Evolutionary conservation across 1,140 invertebrate genomes (phyloP).

Genomic region (Hesperophylax magnus): DNA sequence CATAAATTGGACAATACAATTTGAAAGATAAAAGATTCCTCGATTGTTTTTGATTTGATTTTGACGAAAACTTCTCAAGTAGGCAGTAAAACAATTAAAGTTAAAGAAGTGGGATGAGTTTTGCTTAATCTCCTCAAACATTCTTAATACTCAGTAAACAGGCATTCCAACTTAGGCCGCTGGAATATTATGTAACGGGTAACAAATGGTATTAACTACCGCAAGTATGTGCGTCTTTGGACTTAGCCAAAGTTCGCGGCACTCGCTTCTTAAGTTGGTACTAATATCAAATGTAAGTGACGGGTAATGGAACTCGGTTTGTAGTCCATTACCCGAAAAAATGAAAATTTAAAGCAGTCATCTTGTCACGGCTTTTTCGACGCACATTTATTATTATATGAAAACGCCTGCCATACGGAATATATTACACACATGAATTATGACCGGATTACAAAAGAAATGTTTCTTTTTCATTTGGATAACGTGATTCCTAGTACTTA

Average conservation of each 20-base stretch:
- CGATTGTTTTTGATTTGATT: too few species aligned
- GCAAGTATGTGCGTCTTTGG: neutral
- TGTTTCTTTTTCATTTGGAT: slow-evolving; percentile 18
- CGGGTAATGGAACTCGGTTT: slow-evolving; percentile 32
- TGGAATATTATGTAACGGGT: neutral
- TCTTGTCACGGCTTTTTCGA: slow-evolving; percentile 35
- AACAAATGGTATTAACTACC: slow-evolving; percentile 15
- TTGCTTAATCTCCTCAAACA: too few species aligned
- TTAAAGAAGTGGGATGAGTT: too few species aligned
- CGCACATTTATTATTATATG: slow-evolving; percentile 1
- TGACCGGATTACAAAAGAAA: slow-evolving; percentile 17
- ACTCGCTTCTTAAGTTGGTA: neutral
- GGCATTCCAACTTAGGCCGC: neutral
- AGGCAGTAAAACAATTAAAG: too few species aligned
- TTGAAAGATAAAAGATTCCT: too few species aligned
- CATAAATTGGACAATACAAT: too few species aligned
- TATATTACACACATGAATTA: slow-evolving; percentile 21
- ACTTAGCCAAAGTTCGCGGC: slow-evolving; percentile 2
- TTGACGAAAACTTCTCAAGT: too few species aligned
- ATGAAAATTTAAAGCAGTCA: slow-evolving; percentile 23
- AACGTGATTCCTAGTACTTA: neutral
- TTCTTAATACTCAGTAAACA: too few species aligned
- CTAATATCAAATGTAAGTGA: slow-evolving; percentile 8
- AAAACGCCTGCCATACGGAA: slow-evolving; percentile 4
- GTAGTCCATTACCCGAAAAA: slow-evolving; percentile 18